phyloP scores from a whole-genome alignment of 2,797 vertebrate genomes.

The Anniella stebbinsi region DNA sequence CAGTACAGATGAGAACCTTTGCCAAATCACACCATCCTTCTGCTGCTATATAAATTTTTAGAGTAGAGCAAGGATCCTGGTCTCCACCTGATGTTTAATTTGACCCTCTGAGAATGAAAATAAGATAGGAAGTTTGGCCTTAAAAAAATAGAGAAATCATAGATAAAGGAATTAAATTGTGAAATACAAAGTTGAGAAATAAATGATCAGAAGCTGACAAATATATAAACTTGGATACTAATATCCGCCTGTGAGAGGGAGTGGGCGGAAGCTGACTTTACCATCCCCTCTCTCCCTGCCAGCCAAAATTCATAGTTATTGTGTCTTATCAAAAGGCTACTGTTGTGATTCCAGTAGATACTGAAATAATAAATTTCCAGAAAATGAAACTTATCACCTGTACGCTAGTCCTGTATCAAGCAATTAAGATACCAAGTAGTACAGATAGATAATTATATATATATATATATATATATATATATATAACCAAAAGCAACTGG shows the following conservation, averaged over 20 bases:
- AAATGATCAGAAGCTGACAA: background rate
- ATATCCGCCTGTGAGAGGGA: too few species aligned
- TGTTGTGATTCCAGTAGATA: background rate
- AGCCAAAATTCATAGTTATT: background rate
- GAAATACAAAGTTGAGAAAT: background rate
- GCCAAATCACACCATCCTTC: too few species aligned
- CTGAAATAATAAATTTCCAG: background rate
- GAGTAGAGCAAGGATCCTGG: too few species aligned
- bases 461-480: too few species aligned
- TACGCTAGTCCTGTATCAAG: background rate
- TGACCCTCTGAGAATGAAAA: too few species aligned
- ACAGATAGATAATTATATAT: background rate
- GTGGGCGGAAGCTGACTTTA: too few species aligned
- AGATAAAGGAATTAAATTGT: background rate
- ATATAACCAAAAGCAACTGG: background rate
- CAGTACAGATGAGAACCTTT: too few species aligned
- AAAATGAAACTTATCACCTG: background rate
- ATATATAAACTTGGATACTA: background rate
- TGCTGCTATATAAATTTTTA: too few species aligned
- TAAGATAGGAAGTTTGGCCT: too few species aligned
- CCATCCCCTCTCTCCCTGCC: too few species aligned
- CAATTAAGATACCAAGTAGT: background rate
- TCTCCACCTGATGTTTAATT: too few species aligned
- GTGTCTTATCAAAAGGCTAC: background rate
- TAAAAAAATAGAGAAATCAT: too few species aligned